Conservation (phyloP, 2,113 vertebrate species). For the Elanoides forficatus region DNA sequence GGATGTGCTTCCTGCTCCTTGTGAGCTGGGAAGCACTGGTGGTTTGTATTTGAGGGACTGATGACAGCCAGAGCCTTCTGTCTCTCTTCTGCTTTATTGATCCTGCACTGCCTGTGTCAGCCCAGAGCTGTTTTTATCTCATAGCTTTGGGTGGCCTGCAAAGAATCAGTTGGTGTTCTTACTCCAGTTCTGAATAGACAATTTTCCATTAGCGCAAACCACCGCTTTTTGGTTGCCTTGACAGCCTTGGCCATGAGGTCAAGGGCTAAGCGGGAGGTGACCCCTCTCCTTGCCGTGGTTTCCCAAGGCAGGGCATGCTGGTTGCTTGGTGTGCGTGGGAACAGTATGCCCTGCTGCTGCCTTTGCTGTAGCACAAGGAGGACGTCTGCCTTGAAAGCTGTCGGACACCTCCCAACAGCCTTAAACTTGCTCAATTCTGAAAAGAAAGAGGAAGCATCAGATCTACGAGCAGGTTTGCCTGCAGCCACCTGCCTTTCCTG, state of each 20-base stretch:
- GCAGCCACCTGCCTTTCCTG: neutral
- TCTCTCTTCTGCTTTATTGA: neutral
- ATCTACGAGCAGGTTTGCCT: neutral
- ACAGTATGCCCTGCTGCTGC: neutral
- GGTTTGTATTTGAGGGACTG: neutral
- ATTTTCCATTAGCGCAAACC: neutral
- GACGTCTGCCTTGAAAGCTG: neutral
- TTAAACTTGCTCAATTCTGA: neutral
- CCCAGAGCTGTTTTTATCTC: neutral
- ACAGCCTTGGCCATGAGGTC: neutral
- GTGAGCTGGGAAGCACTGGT: neutral
- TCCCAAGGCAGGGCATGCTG: neutral
- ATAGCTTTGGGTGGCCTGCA: neutral
- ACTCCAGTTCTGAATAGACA: neutral
- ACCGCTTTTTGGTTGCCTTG: neutral
- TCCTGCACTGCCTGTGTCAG: neutral
- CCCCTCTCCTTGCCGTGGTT: too few species aligned
- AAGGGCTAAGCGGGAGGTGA: neutral
- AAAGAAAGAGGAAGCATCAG: neutral
- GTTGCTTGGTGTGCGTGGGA: neutral
- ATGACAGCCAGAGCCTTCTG: neutral
- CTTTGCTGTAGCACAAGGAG: neutral
- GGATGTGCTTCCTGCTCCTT: neutral
- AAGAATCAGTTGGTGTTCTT: neutral
- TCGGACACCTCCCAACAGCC: neutral